Evolutionary conservation across 2,888 invertebrate genomes (phyloP).

Genomic region (Bimastos eiseni): DNA sequence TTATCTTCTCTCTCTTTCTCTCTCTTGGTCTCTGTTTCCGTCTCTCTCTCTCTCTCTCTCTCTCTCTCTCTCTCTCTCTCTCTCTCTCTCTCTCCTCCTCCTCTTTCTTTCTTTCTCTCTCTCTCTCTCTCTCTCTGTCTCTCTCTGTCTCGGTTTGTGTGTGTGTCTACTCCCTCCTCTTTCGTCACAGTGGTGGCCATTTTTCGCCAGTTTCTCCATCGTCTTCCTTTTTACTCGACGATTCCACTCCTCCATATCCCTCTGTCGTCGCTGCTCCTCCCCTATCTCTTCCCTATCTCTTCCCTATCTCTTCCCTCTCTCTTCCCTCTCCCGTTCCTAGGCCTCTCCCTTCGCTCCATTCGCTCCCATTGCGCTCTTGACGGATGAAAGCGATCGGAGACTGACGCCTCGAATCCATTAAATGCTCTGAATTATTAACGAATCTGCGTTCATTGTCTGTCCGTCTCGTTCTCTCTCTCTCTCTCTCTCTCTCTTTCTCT

Average conservation of each 20-base stretch:
- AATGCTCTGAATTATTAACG: too few species aligned
- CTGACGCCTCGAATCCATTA: too few species aligned
- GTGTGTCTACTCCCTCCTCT: too few species aligned
- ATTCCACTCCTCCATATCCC: too few species aligned
- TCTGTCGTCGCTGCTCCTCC: not conserved
- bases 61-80: not conserved
- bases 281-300: not conserved
- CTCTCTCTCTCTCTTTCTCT: too few species aligned
- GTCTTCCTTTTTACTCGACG: not conserved
- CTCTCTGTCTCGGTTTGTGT: not conserved
- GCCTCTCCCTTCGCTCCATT: too few species aligned
- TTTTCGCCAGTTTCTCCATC: not conserved
- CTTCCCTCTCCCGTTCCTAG: too few species aligned
- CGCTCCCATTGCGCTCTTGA: too few species aligned
- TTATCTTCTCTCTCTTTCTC: not conserved
- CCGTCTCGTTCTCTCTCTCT: too few species aligned
- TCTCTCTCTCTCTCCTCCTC: not conserved
- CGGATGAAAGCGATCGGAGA: too few species aligned
- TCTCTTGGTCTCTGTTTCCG: not conserved
- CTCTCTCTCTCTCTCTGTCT: not conserved
- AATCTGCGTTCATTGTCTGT: too few species aligned
- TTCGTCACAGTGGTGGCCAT: not conserved
- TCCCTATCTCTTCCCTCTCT: not conserved
- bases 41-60: not conserved
- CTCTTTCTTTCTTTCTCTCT: constrained; percentile 2